Conservation (phyloP, 2,113 vertebrate genomes). For the Ardeotis arabs region DNA sequence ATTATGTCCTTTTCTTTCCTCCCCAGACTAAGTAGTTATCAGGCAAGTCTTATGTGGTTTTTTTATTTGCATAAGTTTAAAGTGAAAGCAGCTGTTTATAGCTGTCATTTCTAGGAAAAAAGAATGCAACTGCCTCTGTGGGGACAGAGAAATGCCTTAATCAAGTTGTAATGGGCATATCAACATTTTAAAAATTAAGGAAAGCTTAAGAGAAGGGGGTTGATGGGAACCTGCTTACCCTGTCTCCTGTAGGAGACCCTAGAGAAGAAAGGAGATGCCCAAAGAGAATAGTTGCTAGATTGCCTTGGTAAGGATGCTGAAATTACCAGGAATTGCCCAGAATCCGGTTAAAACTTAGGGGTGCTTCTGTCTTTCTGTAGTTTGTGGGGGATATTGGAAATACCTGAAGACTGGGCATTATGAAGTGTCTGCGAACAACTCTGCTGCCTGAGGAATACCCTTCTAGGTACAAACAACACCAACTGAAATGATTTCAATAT, state of each 20-base stretch:
- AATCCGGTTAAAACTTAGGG: background rate
- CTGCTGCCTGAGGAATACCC: background rate
- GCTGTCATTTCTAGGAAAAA: background rate
- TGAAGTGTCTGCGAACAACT: background rate
- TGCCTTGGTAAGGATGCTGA: background rate
- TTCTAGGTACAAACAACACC: background rate
- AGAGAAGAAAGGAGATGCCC: background rate
- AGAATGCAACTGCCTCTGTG: background rate
- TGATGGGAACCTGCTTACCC: background rate
- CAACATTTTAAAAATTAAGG: background rate
- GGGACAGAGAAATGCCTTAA: background rate
- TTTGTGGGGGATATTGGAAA: background rate
- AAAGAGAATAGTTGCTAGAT: background rate
- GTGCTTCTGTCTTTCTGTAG: background rate
- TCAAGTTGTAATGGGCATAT: background rate
- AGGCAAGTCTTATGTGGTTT: background rate
- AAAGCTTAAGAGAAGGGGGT: background rate
- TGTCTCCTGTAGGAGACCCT: background rate
- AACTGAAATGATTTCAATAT: background rate
- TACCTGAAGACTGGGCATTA: background rate
- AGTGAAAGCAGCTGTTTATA: background rate
- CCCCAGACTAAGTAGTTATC: background rate
- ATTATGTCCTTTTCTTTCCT: background rate
- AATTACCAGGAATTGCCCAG: background rate
- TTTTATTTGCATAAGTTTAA: background rate